Conservation (phyloP, 2,113 vertebrate genomes). For the Mungos mungo region DNA sequence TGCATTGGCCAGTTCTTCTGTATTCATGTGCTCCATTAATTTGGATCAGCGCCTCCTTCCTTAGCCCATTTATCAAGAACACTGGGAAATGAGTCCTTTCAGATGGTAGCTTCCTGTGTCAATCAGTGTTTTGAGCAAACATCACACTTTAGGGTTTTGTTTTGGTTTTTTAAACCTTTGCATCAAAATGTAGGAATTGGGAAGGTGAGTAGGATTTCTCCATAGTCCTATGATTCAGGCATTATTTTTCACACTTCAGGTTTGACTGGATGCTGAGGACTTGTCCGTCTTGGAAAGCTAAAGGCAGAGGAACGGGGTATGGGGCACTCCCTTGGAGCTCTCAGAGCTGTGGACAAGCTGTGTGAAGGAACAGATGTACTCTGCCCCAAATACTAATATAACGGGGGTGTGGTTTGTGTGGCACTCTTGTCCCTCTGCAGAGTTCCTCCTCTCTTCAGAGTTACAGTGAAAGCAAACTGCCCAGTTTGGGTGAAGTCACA, state of each 20-base stretch:
- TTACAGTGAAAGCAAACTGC: neutral
- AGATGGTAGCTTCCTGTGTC: neutral
- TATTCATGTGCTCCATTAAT: neutral
- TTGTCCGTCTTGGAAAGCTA: neutral
- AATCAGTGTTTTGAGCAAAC: neutral
- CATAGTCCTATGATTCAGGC: neutral
- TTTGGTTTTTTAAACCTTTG: slow-evolving; percentile 7
- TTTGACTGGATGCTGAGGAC: neutral
- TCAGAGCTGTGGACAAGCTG: neutral
- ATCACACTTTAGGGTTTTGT: neutral
- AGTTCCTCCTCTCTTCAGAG: neutral
- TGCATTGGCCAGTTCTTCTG: neutral
- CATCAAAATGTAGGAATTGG: slow-evolving; percentile 20
- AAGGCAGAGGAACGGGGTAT: neutral
- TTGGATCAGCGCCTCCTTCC: neutral
- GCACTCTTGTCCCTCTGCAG: neutral
- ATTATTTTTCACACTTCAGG: neutral
- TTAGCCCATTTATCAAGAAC: neutral
- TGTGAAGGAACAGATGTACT: neutral
- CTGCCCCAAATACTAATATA: neutral
- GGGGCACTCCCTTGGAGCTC: neutral
- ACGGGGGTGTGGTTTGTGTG: neutral
- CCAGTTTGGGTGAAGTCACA: neutral
- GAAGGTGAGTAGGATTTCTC: neutral
- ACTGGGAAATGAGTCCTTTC: neutral